Evolutionary conservation across 1,140 invertebrate species (phyloP).

Genomic region (Pteromalus puparum): DNA sequence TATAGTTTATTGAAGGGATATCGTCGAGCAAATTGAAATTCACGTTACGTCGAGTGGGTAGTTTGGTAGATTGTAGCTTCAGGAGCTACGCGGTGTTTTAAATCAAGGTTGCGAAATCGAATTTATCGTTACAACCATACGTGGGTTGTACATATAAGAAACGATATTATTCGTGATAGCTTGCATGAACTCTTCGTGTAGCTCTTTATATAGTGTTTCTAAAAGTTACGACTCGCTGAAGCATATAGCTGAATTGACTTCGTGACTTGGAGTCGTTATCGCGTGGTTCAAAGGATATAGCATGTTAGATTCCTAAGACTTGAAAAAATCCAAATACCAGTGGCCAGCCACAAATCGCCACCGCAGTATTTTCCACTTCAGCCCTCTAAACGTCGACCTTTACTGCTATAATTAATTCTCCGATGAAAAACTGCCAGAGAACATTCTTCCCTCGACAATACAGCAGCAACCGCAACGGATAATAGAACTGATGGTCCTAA

Average conservation of each 20-base stretch:
- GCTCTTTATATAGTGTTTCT: too few species aligned
- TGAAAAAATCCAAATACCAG: not conserved
- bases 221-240: too few species aligned
- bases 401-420: slow-evolving; percentile 35
- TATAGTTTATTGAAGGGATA: not conserved
- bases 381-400: not conserved
- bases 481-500: slow-evolving; percentile 63
- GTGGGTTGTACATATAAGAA: not conserved
- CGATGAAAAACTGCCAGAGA: not conserved
- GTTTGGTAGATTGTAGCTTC: too few species aligned
- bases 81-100: too few species aligned
- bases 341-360: not conserved
- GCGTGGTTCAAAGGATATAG: too few species aligned
- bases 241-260: not conserved
- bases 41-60: not conserved
- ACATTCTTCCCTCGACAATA: not conserved
- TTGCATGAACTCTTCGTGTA: too few species aligned
- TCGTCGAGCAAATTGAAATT: not conserved
- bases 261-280: not conserved
- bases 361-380: not conserved
- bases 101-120: not conserved
- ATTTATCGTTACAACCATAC: not conserved
- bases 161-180: not conserved
- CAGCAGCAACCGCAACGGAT: not conserved
- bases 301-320: too few species aligned